phyloP scores from a whole-genome alignment of 23 tunicate species.

The Trididemnum miniatum region DNA sequence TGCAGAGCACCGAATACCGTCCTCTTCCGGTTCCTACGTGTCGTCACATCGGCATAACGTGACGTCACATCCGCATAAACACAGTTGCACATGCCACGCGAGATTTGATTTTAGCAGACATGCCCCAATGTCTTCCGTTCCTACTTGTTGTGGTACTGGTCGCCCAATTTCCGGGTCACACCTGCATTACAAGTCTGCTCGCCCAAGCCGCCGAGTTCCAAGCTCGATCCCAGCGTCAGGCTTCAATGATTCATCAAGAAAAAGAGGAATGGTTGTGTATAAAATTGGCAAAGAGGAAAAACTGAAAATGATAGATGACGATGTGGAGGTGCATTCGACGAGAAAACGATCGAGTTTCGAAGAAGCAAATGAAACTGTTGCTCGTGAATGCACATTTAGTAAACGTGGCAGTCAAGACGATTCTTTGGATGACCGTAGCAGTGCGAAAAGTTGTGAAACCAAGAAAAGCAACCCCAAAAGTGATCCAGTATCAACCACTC shows the following conservation, averaged over 20 bases:
- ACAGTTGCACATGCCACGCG: background rate
- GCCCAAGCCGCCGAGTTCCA: background rate
- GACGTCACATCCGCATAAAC: background rate
- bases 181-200: background rate
- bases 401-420: too few relatives aligned
- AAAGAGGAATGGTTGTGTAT: slow-evolving; percentile 65
- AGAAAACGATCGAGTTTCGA: background rate
- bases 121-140: background rate
- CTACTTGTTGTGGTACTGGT: background rate
- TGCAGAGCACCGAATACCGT: background rate
- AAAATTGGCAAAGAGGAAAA: slow-evolving; percentile 66
- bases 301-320: slow-evolving; percentile 43
- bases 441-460: too few relatives aligned
- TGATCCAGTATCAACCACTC: too few relatives aligned
- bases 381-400: too few relatives aligned
- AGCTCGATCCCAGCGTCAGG: background rate
- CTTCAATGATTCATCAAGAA: background rate
- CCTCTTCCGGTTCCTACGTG: background rate
- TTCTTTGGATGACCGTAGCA: too few relatives aligned
- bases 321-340: background rate
- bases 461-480: too few relatives aligned
- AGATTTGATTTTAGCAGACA: too few relatives aligned
- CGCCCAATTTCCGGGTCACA: background rate
- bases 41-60: background rate
- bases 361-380: background rate